Evolutionary conservation across 2,113 vertebrate genomes (phyloP), one percentile per base, ranked within the genome.

Genomic region (Hemibates koningsi): DNA sequence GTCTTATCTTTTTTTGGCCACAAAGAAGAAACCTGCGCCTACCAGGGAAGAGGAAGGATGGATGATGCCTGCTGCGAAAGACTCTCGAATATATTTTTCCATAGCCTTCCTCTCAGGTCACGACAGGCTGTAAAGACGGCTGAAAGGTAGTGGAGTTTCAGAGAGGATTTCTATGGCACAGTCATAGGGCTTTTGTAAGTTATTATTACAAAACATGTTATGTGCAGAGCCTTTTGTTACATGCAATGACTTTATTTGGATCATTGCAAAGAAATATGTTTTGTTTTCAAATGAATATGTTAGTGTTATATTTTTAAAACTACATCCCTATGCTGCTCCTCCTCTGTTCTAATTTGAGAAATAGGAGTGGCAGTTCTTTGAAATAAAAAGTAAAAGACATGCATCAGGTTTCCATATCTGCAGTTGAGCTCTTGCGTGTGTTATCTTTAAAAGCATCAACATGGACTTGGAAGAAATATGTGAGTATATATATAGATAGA

Each of bases 401-500:
- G 52, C 52, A n/a, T n/a, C 52, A 53, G 9, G 3, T 53, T 53
- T n/a, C n/a, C n/a, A 56, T 24, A 54, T 6, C 10, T 0, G 10
- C 53, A 56, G 53, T 12, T 21, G 19, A n/a, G 19, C 53, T 54
- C 53, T 54, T 54, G 10, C 21, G n/a, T 21, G 52, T 54, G 52
- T 11, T n/a, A 6, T 12, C 52, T 48, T 48, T 48, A 16, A 48
- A 17, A 48, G 45, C 16, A 48, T 17, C 16, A 16, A 48, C 45
- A 48, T 48, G 6, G 45, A 16, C 45, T 11, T 54, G 52, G n/a
- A 54, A 54, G n/a, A n/a, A 21, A 21, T n/a, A n/a, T 54, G 52
- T 54, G 52, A 21, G 0, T 9, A 21, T 2, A 21, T 21, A 21
- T 2, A 1, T 43, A 6, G 5, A n/a, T 13, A 0, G 6, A 43